Conservation (phyloP, 2,888 invertebrate species). For the Zhengitettix transpicula region DNA sequence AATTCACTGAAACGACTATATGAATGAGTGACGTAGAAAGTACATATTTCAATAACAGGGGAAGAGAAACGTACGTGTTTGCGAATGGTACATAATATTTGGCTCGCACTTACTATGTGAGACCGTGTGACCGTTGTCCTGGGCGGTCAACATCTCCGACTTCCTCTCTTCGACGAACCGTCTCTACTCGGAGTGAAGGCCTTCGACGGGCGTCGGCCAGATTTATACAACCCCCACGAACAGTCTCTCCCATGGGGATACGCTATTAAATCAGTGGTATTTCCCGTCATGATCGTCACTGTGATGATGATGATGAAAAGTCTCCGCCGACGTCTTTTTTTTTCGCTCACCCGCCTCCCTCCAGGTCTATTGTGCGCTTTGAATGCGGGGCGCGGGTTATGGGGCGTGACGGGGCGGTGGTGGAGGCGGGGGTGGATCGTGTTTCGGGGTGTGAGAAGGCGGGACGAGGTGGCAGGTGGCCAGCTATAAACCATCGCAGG, state of each 20-base stretch:
- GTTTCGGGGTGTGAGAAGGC: neutral
- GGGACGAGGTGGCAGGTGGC: neutral
- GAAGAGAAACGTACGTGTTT: too few species aligned
- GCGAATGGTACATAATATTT: too few species aligned
- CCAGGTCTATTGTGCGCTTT: conserved; percentile 5
- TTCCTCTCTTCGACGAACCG: too few species aligned
- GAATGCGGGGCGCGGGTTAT: conserved; percentile 3
- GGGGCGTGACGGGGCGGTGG: neutral
- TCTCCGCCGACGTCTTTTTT: conserved; percentile 7
- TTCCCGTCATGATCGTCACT: conserved; percentile 5
- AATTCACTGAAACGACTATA: too few species aligned
- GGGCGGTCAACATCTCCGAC: too few species aligned
- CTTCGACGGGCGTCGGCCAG: too few species aligned
- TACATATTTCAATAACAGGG: too few species aligned
- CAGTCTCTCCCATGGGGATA: conserved; percentile 8
- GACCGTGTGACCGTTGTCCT: too few species aligned
- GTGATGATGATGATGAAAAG: conserved; percentile 6
- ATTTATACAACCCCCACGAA: neutral
- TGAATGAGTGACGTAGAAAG: too few species aligned
- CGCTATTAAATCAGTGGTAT: conserved; percentile 14
- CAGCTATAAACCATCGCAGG: too few species aligned
- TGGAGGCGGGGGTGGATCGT: neutral
- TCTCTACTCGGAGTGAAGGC: too few species aligned
- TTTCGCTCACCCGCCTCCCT: conserved; percentile 1
- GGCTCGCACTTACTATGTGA: too few species aligned